Base-by-base conservation (phyloP, 2,888 invertebrate genomes). In the Leptopilina myrica region DNA sequence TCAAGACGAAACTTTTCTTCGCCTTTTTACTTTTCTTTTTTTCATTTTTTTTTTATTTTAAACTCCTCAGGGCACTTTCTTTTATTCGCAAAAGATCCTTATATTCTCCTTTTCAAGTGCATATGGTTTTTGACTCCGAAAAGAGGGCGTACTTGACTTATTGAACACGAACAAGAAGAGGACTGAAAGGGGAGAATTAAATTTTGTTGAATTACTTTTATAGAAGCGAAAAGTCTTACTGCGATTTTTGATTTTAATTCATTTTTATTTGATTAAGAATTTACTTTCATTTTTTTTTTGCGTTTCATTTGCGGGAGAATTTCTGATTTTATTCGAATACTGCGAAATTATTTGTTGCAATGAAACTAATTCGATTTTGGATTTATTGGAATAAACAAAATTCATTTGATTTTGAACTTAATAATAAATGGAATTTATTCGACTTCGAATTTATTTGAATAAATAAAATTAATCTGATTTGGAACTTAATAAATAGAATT, bases 1-100 rank as follows among this genome's bases (percentile, higher is more conserved):
- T 73, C 73, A 73, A 56, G 56, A 73, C 33, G 73, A 56, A 73
- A 14, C n/a, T 73, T 73, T 56, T 40, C 53, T 56, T 33, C 26
- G 26, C 33, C 33, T 33, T 5, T 56, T 73, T 73, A 20, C 20
- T 49, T 56, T 33, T 14, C 8, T 5, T 56, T 73, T 73, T 65
- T 56, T 69, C 12, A n/a, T n/a, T 53, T 53, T 53, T 14, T 49
- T 49, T 49, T 49, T 49, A 33, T 33, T 33, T 33, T 33, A 33
- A 49, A 49, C 49, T 11, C 49, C 49, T 4, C 49, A 49, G 33
- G 33, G 49, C 49, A 49, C 56, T 73, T 73, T 73, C 26, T 56
- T 56, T 73, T 40, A 56, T 73, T 33, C 73, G 33, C 14, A 11
- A 53, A 33, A n/a, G 14, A 53, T n/a, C 73, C 56, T 9, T 49